phyloP scores from a whole-genome alignment of 2,797 vertebrate species.

The Peromyscus nudipes region DNA sequence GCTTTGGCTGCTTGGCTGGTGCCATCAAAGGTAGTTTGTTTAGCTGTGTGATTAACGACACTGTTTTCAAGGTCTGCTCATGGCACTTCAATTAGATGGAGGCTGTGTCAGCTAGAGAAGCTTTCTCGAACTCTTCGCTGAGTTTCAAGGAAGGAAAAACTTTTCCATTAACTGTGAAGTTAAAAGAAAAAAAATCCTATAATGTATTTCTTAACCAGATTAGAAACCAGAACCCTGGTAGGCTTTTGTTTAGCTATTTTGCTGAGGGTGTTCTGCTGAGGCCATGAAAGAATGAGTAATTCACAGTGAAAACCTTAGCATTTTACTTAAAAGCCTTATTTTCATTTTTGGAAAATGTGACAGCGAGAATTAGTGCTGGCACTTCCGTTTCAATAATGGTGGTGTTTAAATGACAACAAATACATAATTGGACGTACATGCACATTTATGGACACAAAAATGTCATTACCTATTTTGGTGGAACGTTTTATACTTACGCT shows the following conservation, averaged over 20 bases:
- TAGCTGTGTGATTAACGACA: conserved; percentile 82
- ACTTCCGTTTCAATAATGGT: conserved; percentile 90
- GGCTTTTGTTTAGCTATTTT: conserved; percentile 91
- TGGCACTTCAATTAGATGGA: conserved; percentile 81
- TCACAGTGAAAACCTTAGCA: conserved; percentile 90
- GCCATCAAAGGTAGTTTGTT: conserved; percentile 84
- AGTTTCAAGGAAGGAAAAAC: conserved; percentile 85
- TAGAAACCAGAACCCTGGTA: conserved; percentile 90
- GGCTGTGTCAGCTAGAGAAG: conserved; percentile 77
- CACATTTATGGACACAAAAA: conserved; percentile 89
- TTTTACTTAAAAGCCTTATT: conserved; percentile 89
- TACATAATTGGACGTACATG: conserved; percentile 88
- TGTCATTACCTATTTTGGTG: conserved; percentile 90
- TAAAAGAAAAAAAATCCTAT: conserved; percentile 85
- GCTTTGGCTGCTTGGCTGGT: conserved; percentile 75
- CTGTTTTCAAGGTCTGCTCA: conserved; percentile 81
- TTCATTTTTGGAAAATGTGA: conserved; percentile 89
- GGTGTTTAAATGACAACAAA: conserved; percentile 91
- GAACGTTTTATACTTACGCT: conserved; percentile 89
- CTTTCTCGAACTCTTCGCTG: conserved; percentile 81
- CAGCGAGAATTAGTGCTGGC: conserved; percentile 90
- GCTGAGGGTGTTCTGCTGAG: conserved; percentile 87
- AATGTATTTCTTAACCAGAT: conserved; percentile 90
- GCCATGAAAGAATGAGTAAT: conserved; percentile 88
- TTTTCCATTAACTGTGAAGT: conserved; percentile 87